Percentiles rank a stretch among this genome's conserved stretches.
Evolutionary conservation across 2,888 invertebrate genomes (phyloP).

Genomic region (Nebria salina): DNA sequence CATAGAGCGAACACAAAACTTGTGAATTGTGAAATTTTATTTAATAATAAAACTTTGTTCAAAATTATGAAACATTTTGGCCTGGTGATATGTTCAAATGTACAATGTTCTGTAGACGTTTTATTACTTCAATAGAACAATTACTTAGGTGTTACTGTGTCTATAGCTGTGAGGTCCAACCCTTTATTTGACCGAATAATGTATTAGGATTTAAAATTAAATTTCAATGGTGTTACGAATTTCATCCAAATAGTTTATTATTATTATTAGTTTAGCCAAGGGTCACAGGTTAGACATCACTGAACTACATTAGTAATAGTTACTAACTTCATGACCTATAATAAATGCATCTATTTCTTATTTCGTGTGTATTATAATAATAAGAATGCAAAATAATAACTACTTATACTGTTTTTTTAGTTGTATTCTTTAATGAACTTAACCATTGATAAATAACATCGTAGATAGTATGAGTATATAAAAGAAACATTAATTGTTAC

Average conservation of each 20-base stretch:
- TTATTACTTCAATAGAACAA: neutral
- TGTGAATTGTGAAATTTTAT: conserved; percentile 1
- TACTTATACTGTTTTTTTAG: conserved; percentile 25
- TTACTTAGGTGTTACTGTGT: neutral
- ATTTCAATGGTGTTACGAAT: neutral
- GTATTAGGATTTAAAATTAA: neutral
- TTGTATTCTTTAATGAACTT: conserved; percentile 43
- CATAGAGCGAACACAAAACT: neutral
- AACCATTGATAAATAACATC: conserved; percentile 29
- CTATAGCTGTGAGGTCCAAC: neutral
- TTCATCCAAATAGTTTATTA: neutral
- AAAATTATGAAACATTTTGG: conserved; percentile 27
- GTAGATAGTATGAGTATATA: conserved; percentile 22
- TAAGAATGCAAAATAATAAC: conserved; percentile 34
- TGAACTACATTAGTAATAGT: neutral
- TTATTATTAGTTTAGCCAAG: neutral
- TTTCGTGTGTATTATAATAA: conserved; percentile 9
- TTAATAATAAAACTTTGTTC: conserved; percentile 19
- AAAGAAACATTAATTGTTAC: conserved; percentile 45
- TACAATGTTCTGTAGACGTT: conserved; percentile 20
- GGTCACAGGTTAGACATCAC: neutral
- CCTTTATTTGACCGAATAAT: neutral
- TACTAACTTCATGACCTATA: neutral
- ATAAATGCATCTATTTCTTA: conserved; percentile 1
- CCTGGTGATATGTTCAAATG: conserved; percentile 35